These are phyloP conservation scores for Taeniopygia guttata DNA, from an alignment of 2,797 vertebrate species.

Conservation along the genomic window DNA sequence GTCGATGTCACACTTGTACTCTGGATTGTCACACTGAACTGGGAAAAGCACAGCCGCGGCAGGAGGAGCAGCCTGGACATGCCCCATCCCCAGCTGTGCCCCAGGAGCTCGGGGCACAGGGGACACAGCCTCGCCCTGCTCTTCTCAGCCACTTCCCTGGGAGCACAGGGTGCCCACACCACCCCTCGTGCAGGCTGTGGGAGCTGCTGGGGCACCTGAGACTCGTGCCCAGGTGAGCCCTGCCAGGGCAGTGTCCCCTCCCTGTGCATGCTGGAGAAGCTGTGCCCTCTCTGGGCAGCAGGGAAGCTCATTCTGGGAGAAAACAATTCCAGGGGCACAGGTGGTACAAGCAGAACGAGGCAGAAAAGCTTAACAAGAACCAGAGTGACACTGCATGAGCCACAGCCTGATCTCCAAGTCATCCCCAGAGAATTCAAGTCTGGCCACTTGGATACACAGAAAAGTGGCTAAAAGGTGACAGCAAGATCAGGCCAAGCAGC, in stretches of 20 bases:
- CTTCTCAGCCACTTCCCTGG: neutral
- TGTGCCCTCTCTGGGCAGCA: neutral
- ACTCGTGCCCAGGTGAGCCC: neutral
- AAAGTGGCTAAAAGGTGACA: neutral
- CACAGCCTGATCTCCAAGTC: neutral
- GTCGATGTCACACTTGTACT: neutral
- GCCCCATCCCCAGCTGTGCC: too few species aligned
- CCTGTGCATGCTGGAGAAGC: neutral
- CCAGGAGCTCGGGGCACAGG: neutral
- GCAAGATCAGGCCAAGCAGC: neutral
- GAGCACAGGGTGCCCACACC: neutral
- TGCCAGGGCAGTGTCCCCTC: neutral
- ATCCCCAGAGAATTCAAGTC: neutral
- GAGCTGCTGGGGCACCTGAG: neutral
- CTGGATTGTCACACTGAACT: neutral
- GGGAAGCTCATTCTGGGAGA: neutral
- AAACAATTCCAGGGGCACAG: neutral
- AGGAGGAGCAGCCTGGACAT: neutral
- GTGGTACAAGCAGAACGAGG: neutral
- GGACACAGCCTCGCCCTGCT: neutral
- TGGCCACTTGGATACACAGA: neutral
- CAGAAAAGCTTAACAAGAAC: neutral
- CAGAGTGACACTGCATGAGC: neutral
- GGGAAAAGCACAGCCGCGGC: neutral
- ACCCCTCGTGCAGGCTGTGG: neutral